Evolutionary conservation across 2,797 vertebrate species (phyloP), one percentile per base, ranked within the genome.

Genomic region (Cephalopachus bancanus): DNA sequence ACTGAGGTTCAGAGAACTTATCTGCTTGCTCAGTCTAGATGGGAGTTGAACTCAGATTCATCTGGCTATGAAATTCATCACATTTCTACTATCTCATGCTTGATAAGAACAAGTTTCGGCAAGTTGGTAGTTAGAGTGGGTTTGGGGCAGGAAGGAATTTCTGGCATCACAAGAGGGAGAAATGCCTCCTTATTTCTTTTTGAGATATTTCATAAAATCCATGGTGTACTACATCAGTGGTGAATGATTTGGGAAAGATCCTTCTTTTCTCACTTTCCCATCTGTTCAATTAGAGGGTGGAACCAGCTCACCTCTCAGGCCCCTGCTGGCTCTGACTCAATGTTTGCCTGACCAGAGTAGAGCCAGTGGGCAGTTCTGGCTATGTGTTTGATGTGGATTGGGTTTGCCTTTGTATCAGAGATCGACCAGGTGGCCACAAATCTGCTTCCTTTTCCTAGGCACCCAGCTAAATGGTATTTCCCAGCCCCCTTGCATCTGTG

Each of bases 361-460:
- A 72, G 28, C n/a, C 83, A 78, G 14, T 62, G 83, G 91, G 53
- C 10, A 60, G 37, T 64, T 83, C 80, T 93, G 79, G 33, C 87
- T 75, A 4, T 33, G 28, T 76, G 17, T 90, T 33, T 93, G 51
- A 62, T 19, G 24, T 5, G 51, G 37, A 19, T 15, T 90, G 91
- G 26, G n/a, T 59, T 84, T 93, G 89, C 71, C n/a, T 88, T 94
- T 93, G 83, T 79, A 44, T 71, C 49, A n/a, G 76, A 93, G 92
- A 55, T 60, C 69, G 60, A 22, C 92, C 90, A 94, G 80, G 89
- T 96, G 89, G 62, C 37, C 83, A 85, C 55, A 74, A 67, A 89
- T 74, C 57, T 86, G 75, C 49, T 87, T 93, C 78, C 78, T 91
- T 53, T 96, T 95, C 59, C 83, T 81, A 81, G 84, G 57, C 60